A percentile compares a stretch with the other conserved stretches of the same genome.
phyloP scores from a whole-genome alignment of 2,888 invertebrate species.

The Agriopis marginaria region DNA sequence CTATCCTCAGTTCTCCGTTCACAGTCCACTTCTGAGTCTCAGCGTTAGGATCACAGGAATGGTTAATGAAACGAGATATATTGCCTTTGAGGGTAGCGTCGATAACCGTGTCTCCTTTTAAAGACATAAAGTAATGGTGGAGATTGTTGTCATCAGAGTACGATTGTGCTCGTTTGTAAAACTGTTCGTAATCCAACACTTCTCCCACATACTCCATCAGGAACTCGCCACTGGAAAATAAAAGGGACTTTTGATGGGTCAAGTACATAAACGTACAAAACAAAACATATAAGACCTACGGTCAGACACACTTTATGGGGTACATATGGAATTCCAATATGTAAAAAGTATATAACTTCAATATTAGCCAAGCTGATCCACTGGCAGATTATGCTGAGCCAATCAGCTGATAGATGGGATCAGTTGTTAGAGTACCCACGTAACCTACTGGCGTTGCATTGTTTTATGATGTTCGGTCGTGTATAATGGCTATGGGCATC shows the following conservation, averaged over 20 bases:
- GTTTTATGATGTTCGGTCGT: too few species aligned
- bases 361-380: too few species aligned
- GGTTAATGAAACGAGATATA: constrained; percentile 98
- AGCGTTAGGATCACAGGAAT: constrained; percentile 99
- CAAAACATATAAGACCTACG: too few species aligned
- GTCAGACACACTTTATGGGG: too few species aligned
- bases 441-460: too few species aligned
- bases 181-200: constrained; percentile 96
- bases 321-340: too few species aligned
- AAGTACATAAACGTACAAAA: too few species aligned
- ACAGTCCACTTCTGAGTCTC: constrained; percentile 99
- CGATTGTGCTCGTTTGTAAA: constrained; percentile 94
- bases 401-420: too few species aligned
- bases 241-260: constrained; percentile 11
- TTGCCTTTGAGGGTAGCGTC: constrained; percentile 99
- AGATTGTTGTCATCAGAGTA: constrained; percentile 96
- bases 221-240: constrained; percentile 92
- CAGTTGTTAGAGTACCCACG: too few species aligned
- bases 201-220: constrained; percentile 99
- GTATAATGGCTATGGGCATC: too few species aligned
- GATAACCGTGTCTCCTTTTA: constrained; percentile 94
- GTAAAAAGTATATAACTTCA: too few species aligned
- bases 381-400: too few species aligned
- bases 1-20: constrained; percentile 96
- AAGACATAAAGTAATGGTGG: constrained; percentile 99